These are phyloP conservation scores for Coleophora flavipennella DNA, from an alignment of 2,888 invertebrate species.

Conservation along the genomic window DNA sequence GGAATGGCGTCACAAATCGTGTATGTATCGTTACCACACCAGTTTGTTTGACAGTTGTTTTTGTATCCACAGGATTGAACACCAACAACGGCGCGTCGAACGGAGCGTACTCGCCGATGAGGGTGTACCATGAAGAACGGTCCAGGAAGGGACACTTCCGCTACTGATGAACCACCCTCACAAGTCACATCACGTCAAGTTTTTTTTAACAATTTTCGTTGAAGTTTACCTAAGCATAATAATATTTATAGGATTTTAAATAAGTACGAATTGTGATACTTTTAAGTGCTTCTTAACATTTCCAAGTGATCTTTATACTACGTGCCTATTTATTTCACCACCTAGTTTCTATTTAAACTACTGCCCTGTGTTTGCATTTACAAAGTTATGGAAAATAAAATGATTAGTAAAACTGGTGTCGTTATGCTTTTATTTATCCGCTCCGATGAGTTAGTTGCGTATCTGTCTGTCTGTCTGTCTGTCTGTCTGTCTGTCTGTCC, in stretches of 20 bases:
- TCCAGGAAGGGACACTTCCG: slow-evolving; percentile 87
- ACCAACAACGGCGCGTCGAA: slow-evolving; percentile 72
- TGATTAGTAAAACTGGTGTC: slow-evolving; percentile 13
- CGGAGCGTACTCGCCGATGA: slow-evolving; percentile 83
- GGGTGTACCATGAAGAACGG: slow-evolving; percentile 86
- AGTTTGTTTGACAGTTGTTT: too few relatives aligned
- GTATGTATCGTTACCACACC: too few relatives aligned
- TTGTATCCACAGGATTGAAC: slow-evolving; percentile 67
- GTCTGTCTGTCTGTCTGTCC: too few relatives aligned
- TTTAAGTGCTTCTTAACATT: slow-evolving; percentile 39
- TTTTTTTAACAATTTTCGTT: background rate
- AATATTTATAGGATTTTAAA: slow-evolving; percentile 13
- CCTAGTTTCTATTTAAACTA: slow-evolving; percentile 13
- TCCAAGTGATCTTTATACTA: slow-evolving; percentile 5
- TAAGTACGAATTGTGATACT: slow-evolving; percentile 53
- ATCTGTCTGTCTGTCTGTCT: too few relatives aligned
- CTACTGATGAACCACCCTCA: slow-evolving; percentile 77
- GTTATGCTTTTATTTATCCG: too few relatives aligned
- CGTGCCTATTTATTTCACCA: slow-evolving; percentile 23
- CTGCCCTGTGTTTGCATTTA: slow-evolving; percentile 32
- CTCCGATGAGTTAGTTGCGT: too few relatives aligned
- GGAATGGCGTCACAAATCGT: too few relatives aligned
- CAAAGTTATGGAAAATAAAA: slow-evolving; percentile 9
- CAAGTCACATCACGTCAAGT: background rate
- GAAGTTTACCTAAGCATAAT: slow-evolving; percentile 12